phyloP scores from a whole-genome alignment of 35 echinoderm and acorn worm species.

The Diadema setosum region DNA sequence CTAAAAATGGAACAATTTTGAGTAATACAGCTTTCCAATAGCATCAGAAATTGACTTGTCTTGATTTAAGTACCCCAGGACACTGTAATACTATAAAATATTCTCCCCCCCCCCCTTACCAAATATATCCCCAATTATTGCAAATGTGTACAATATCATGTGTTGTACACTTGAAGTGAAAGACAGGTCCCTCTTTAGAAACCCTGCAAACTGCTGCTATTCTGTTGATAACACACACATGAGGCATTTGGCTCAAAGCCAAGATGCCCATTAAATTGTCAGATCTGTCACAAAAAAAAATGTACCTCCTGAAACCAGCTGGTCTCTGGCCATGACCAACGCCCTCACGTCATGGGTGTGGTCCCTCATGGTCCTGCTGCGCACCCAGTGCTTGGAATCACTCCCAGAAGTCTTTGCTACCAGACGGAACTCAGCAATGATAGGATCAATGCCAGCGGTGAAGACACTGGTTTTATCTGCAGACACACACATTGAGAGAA shows the following conservation, averaged over 20 bases:
- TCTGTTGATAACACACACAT: background rate
- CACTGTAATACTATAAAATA: too few relatives aligned
- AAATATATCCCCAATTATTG: background rate
- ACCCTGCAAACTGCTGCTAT: background rate
- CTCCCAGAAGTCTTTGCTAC: background rate
- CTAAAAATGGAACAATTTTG: too few relatives aligned
- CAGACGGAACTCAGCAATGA: conserved; percentile 51
- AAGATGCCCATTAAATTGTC: background rate
- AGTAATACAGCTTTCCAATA: too few relatives aligned
- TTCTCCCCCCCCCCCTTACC: too few relatives aligned
- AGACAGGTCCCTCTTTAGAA: background rate
- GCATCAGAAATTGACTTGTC: too few relatives aligned
- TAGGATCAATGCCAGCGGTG: conserved; percentile 64
- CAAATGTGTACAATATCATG: background rate
- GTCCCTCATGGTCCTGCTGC: background rate
- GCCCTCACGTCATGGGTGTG: conserved; percentile 94
- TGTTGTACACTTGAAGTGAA: background rate
- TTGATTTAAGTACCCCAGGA: too few relatives aligned
- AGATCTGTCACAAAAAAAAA: background rate
- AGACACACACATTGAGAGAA: conserved; percentile 63
- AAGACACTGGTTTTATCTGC: conserved; percentile 48
- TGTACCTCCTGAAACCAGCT: conserved; percentile 85
- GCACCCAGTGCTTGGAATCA: conserved; percentile 43
- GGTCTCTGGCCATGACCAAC: conserved; percentile 30
- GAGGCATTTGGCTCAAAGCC: background rate